Percentiles rank a stretch among this genome's conserved stretches.
Conservation (phyloP, 2,113 vertebrate species). For the Pelvicachromis taeniatus region DNA sequence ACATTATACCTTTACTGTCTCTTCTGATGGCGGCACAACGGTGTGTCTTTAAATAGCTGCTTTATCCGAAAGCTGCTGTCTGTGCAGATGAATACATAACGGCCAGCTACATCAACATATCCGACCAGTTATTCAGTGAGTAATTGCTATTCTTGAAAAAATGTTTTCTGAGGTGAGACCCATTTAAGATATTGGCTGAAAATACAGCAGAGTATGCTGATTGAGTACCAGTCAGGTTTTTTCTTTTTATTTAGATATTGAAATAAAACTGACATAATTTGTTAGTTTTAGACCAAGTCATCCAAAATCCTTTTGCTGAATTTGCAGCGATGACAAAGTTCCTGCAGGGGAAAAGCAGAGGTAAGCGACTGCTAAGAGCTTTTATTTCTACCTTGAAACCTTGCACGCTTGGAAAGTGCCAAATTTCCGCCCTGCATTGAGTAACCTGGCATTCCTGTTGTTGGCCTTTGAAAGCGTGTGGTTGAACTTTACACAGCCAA, state of each 20-base stretch:
- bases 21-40: not conserved
- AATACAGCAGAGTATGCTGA: not conserved
- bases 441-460: constrained; percentile 1
- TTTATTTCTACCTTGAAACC: constrained; percentile 28
- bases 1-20: not conserved
- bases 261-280: constrained; percentile 47
- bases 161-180: constrained; percentile 20
- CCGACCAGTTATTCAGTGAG: constrained; percentile 7
- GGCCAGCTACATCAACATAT: constrained; percentile 14
- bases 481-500: constrained; percentile 15
- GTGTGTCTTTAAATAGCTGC: not conserved
- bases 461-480: constrained; percentile 16
- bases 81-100: not conserved
- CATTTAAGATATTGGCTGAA: constrained; percentile 13
- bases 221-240: not conserved
- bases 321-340: constrained; percentile 48
- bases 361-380: constrained; percentile 10
- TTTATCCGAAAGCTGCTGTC: not conserved
- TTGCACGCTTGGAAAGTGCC: constrained; percentile 35
- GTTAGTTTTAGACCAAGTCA: constrained; percentile 34
- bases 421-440: constrained; percentile 33
- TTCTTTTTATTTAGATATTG: not conserved
- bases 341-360: constrained; percentile 29
- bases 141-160: constrained; percentile 16
- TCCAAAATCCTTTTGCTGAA: constrained; percentile 39